Evolutionary conservation across 1,140 invertebrate genomes (phyloP), one percentile per base, ranked within the genome.

Genomic region (Cotesia typhae): DNA sequence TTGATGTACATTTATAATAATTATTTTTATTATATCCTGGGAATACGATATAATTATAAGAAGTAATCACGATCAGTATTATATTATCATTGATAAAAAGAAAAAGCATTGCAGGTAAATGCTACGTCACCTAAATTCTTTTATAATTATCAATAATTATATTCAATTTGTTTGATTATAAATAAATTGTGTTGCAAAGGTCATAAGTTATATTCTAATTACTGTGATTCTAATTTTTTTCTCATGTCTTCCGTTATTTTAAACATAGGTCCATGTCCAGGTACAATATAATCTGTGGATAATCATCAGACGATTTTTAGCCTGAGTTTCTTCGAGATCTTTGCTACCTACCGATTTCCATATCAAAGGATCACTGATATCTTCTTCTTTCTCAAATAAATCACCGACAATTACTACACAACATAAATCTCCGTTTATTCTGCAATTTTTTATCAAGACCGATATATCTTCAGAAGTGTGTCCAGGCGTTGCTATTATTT

Each of bases 231-330:
- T 52, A 83, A 77, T 6, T 73, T 61, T 67, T 77, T 71, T 74
- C 74, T 83, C 67, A 83, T 81, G 5, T 73, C 28, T 7, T 83
- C 71, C n/a, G 83, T 86, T 12, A 86, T 79, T n/a, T 17, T 7
- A 67, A 97, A 97, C 86, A 92, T 91, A 17, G 90, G 83, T 5
- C 95, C 95, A 89, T 99, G 97, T 0, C 97, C 97, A 35, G 97
- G 97, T 75, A 98, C 87, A 76, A 98, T 96, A 83, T 90, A 92
- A 82, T 96, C 90, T 7, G 92, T 94, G 9, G 90, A 96, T 87
- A 35, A 98, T 89, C 78, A 89, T 89, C 4, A 88, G 87, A 64
- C 96, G 89, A 84, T 93, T 92, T 74, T 87, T 75, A 60, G 88
- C 86, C 86, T 98, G 95, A 28, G 88, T 79, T 67, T 90, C 82